Evolutionary conservation across 2,888 invertebrate species (phyloP), one percentile per base, ranked within the genome.

Genomic region (Philaethria dido): DNA sequence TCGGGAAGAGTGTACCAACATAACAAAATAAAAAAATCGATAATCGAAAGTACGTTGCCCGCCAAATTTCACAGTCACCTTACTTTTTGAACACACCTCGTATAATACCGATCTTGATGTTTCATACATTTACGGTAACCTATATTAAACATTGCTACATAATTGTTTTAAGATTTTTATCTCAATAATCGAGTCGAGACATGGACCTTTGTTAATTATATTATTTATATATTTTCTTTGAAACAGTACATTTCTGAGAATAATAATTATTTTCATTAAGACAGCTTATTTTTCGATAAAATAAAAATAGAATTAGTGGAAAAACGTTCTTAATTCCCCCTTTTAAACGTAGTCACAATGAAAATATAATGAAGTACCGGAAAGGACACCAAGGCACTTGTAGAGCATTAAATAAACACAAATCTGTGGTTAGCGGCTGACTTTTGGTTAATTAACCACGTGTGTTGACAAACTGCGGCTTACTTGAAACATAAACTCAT

Each of bases 381-480:
- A 22, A 39, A 39, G 55, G 55, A 57, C 55, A 57, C 55, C 9
- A 22, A 39, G 39, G 22, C 39, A 57, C 55, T 57, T 57, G 70
- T 68, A 62, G 25, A 50, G 64, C 55, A 67, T 63, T 73, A 70
- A 68, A 66, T 72, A 45, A 64, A 62, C 68, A 42, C 68, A 69
- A 69, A 66, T 69, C 68, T 64, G 66, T 48, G 66, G 66, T 36
- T 29, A 64, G 69, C 54, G 70, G 70, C 20, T 66, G 69, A 68
- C 70, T 72, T 73, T 69, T 64, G 72, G 75, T 73, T 73, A 72
- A 72, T 75, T 75, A 75, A 71, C 65, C 61, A 62, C 50, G 60
- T 47, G 64, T 62, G 66, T 68, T 69, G 64, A 70, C 69, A 66
- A 67, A 68, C 59, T 66, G 69, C 62, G 65, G 55, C 60, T 65